phyloP scores from a whole-genome alignment of 2,888 invertebrate species.

The Cacoxenus indagator region DNA sequence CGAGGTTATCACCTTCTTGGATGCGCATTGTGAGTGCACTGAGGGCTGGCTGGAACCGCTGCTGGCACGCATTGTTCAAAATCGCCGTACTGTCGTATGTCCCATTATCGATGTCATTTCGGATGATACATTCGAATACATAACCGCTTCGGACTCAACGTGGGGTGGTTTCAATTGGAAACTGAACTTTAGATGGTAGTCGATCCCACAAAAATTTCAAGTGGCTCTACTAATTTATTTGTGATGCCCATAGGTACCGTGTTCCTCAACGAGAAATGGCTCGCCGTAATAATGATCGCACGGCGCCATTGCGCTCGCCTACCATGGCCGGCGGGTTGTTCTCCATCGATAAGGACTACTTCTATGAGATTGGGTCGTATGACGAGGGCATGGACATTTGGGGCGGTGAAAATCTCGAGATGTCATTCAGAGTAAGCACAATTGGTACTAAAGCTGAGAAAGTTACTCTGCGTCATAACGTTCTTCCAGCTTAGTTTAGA shows the following conservation, averaged over 20 bases:
- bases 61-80: conserved; percentile 89
- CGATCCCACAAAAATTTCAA: background rate
- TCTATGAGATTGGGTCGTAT: conserved; percentile 97
- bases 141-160: conserved; percentile 98
- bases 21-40: conserved; percentile 74
- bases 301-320: conserved; percentile 92
- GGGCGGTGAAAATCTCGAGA: conserved; percentile 78
- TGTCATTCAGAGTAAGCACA: conserved; percentile 72
- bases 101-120: conserved; percentile 99
- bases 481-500: conserved; percentile 1
- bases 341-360: conserved; percentile 95
- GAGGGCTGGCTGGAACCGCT: conserved; percentile 99
- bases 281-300: conserved; percentile 91
- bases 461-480: background rate
- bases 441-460: background rate
- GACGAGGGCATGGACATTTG: conserved; percentile 99
- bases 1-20: conserved; percentile 71
- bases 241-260: conserved; percentile 90
- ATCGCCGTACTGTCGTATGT: conserved; percentile 94
- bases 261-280: conserved; percentile 98
- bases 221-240: background rate
- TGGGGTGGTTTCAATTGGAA: conserved; percentile 99
- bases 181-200: conserved; percentile 96
- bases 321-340: conserved; percentile 99
- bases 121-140: conserved; percentile 98